These are phyloP conservation scores for Pelobates cultripes DNA, from an alignment of 2,797 vertebrate species.

Conservation along the genomic window DNA sequence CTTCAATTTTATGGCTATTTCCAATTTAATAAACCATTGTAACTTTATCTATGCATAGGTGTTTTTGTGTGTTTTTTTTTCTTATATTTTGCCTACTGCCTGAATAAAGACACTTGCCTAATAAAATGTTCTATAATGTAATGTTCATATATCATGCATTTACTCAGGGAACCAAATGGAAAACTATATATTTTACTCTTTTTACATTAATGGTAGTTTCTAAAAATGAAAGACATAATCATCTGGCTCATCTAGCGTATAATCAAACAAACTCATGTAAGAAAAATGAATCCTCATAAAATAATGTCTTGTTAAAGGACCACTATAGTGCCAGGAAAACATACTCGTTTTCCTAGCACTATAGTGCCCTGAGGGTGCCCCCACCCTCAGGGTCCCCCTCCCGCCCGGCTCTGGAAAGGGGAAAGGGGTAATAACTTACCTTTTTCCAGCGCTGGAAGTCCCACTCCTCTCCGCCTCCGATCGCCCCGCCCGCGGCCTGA, in stretches of 20 bases:
- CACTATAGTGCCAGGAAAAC: no score
- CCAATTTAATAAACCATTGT: conserved; percentile 64
- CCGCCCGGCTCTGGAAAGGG: no score
- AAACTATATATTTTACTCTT: conserved; percentile 3
- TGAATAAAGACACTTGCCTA: conserved; percentile 16
- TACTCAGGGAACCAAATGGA: conserved; percentile 1
- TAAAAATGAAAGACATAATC: conserved; percentile 7
- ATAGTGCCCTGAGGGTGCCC: no score
- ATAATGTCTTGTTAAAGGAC: neutral
- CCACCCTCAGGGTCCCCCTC: no score
- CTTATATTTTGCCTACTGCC: neutral
- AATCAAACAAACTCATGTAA: neutral
- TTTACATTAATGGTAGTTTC: neutral
- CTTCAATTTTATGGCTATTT: conserved; percentile 64
- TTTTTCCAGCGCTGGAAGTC: no score
- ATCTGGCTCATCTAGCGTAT: neutral
- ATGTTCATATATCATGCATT: conserved; percentile 26
- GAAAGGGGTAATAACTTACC: no score
- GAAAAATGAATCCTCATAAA: neutral
- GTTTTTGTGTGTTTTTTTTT: neutral
- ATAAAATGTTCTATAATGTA: conserved; percentile 18
- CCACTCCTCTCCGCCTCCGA: no score
- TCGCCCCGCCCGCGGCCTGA: no score
- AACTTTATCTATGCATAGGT: conserved; percentile 46
- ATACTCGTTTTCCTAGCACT: no score